Evolutionary conservation across 2,888 invertebrate species (phyloP).

Genomic region (Hirtodrosophila histrioides): DNA sequence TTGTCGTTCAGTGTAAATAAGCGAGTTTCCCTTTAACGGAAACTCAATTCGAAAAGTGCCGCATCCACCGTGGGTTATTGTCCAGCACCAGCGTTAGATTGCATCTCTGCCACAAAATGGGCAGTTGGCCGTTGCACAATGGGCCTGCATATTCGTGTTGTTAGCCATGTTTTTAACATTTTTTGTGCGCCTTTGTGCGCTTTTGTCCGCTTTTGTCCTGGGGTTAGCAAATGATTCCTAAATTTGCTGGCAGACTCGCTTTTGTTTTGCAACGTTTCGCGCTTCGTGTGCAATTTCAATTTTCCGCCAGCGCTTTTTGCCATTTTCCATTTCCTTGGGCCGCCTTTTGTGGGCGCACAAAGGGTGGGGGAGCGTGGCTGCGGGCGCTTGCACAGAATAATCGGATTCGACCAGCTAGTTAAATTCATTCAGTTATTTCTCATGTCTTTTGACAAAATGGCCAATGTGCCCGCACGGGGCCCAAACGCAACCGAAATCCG

Average conservation of each 20-base stretch:
- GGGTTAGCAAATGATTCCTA: constrained; percentile 51
- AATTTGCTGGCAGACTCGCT: constrained; percentile 46
- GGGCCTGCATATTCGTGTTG: constrained; percentile 45
- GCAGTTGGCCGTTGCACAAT: constrained; percentile 34
- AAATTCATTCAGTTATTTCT: constrained; percentile 40
- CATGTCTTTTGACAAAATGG: constrained; percentile 14
- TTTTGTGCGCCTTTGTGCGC: constrained; percentile 17
- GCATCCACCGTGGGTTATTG: constrained; percentile 45
- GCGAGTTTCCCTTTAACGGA: constrained; percentile 32
- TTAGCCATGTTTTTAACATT: constrained; percentile 3
- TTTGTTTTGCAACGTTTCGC: constrained; percentile 50
- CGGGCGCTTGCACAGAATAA: constrained; percentile 51
- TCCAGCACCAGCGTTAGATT: constrained; percentile 36
- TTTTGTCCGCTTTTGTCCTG: constrained; percentile 30
- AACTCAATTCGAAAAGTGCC: background rate
- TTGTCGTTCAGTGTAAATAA: constrained; percentile 7
- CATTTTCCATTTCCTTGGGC: constrained; percentile 46
- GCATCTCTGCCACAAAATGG: constrained; percentile 39
- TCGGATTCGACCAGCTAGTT: constrained; percentile 62
- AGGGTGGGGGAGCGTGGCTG: constrained; percentile 26
- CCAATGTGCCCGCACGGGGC: constrained; percentile 58
- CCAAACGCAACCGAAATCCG: constrained; percentile 23
- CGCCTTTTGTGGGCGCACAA: constrained; percentile 33
- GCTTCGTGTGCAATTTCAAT: constrained; percentile 70
- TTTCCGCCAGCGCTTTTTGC: constrained; percentile 75